phyloP scores from a whole-genome alignment of 2,113 vertebrate species.

The Mola mola region DNA sequence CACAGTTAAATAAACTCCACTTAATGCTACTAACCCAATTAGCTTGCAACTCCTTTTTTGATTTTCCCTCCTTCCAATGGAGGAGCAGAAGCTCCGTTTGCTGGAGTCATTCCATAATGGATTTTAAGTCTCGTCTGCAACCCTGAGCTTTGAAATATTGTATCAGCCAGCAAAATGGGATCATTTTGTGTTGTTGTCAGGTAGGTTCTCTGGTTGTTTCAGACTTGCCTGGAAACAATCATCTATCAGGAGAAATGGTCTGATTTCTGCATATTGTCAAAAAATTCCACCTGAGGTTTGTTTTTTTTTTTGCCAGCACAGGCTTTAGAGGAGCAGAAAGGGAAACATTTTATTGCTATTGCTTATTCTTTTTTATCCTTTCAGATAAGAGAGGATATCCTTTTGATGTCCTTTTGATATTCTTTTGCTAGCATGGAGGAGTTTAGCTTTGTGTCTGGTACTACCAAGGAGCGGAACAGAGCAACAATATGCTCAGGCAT shows the following conservation, averaged over 20 bases:
- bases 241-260: too few relatives aligned
- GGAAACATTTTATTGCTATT: neutral
- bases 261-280: too few relatives aligned
- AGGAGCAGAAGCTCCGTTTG: neutral
- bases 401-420: conserved; percentile 14
- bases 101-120: neutral
- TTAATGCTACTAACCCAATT: too few relatives aligned
- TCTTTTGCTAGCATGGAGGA: conserved; percentile 13
- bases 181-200: neutral
- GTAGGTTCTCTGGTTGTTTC: neutral
- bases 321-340: neutral
- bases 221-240: neutral
- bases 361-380: conserved; percentile 23
- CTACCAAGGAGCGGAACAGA: conserved; percentile 36
- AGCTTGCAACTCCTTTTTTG: too few relatives aligned
- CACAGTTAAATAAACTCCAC: conserved; percentile 22
- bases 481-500: conserved; percentile 25
- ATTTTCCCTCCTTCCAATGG: conserved; percentile 2
- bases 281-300: too few relatives aligned
- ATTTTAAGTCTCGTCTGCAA: neutral
- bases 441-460: conserved; percentile 42
- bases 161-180: neutral
- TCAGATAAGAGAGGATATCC: too few relatives aligned
- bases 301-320: too few relatives aligned
- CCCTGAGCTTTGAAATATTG: neutral